phyloP scores from a whole-genome alignment of 2,113 vertebrate genomes.

The Xiphias gladius region DNA sequence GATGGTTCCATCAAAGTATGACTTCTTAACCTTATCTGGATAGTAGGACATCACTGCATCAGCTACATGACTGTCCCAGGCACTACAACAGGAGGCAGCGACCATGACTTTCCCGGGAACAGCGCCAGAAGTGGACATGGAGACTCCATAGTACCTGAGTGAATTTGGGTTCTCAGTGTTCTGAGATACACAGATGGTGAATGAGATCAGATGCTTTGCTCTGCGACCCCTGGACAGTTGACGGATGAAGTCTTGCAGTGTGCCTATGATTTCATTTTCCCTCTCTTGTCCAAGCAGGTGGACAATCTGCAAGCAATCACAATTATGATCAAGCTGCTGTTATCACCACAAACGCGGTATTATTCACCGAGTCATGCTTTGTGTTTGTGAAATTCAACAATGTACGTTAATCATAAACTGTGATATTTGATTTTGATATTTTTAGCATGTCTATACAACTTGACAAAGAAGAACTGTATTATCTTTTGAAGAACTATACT shows the following conservation, averaged over 20 bases:
- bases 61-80: conserved; percentile 46
- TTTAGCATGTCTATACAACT: not conserved
- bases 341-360: not conserved
- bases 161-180: fast-evolving
- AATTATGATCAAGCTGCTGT: not conserved
- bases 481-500: not conserved
- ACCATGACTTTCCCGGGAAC: fast-evolving
- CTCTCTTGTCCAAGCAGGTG: fast-evolving
- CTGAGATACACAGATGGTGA: conserved; percentile 47
- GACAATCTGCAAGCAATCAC: conserved; percentile 24
- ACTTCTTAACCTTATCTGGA: fast-evolving
- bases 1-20: conserved; percentile 37
- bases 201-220: not conserved
- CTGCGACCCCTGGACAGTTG: fast-evolving
- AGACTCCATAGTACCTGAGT: conserved; percentile 46
- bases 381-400: not conserved
- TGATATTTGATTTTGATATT: too few relatives aligned
- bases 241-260: fast-evolving
- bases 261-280: fast-evolving
- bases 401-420: not conserved
- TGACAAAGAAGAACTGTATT: not conserved
- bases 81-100: not conserved
- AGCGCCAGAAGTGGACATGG: not conserved
- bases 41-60: conserved; percentile 56
- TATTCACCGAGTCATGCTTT: not conserved